These are phyloP conservation scores for Tetrax tetrax DNA, from an alignment of 2,113 vertebrate species.

Conservation along the genomic window DNA sequence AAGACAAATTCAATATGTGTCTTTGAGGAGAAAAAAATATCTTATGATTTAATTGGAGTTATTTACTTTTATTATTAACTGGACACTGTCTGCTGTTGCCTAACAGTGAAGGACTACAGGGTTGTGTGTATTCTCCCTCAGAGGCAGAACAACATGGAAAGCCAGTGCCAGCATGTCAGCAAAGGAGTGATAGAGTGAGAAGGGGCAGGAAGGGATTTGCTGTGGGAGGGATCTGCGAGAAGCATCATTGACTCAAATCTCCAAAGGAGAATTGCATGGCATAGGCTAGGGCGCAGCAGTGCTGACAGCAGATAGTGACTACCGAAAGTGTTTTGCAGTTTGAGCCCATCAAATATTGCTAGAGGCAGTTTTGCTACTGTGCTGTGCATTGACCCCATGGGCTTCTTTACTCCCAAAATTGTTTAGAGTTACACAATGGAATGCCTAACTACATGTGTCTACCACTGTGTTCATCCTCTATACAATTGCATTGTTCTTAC, in stretches of 20 bases:
- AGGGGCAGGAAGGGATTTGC: not conserved
- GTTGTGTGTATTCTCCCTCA: not conserved
- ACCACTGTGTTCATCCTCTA: not conserved
- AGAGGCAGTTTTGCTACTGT: not conserved
- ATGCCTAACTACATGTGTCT: not conserved
- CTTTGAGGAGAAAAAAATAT: not conserved
- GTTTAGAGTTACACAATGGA: not conserved
- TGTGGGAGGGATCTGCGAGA: not conserved
- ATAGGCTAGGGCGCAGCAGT: not conserved
- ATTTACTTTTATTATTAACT: not conserved
- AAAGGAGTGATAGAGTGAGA: not conserved
- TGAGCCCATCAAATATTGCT: not conserved
- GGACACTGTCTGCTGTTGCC: not conserved
- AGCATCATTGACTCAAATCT: not conserved
- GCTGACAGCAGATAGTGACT: not conserved
- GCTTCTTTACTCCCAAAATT: not conserved
- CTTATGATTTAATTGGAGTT: not conserved
- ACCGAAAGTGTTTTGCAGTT: not conserved
- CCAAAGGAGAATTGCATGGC: not conserved
- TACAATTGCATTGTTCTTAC: not conserved
- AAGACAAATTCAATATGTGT: not conserved
- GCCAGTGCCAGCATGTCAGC: not conserved
- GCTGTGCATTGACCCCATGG: not conserved
- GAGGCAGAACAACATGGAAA: not conserved
- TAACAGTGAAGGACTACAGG: not conserved